Conservation (phyloP, 2,888 invertebrate genomes). For the Trypoxylon attenuatum region DNA sequence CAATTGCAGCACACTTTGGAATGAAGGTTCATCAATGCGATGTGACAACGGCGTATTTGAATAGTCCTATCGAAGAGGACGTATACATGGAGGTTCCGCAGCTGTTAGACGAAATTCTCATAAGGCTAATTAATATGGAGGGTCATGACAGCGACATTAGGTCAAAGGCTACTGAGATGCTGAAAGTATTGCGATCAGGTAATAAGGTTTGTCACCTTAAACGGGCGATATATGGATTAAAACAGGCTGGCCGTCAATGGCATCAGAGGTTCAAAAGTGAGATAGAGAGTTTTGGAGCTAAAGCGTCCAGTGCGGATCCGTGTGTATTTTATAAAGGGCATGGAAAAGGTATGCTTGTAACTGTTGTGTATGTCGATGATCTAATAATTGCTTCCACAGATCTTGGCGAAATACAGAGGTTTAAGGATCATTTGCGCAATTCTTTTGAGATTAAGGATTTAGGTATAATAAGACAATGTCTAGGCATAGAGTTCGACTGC, state of each 20-base stretch:
- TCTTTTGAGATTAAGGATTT: not conserved
- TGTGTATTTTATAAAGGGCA: not conserved
- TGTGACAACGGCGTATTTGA: slow-evolving; percentile 1
- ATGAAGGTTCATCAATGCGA: not conserved
- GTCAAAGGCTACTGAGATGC: too few relatives aligned
- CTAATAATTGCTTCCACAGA: not conserved
- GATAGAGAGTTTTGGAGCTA: not conserved
- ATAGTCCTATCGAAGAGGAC: not conserved
- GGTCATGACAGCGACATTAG: too few relatives aligned
- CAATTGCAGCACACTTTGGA: not conserved
- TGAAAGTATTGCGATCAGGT: too few relatives aligned
- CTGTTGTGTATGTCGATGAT: not conserved
- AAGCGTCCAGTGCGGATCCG: not conserved
- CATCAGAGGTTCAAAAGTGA: not conserved
- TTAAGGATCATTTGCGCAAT: not conserved
- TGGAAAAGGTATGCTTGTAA: not conserved
- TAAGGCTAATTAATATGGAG: not conserved
- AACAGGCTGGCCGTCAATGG: not conserved
- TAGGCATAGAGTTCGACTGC: not conserved
- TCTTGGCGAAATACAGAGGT: not conserved
- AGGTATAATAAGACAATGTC: not conserved
- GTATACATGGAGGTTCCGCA: not conserved
- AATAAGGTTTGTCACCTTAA: not conserved
- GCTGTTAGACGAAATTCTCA: too few relatives aligned
- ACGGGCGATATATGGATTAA: not conserved